phyloP scores from a whole-genome alignment of 2,797 vertebrate genomes.

The Myoxocephalus aenaeus region DNA sequence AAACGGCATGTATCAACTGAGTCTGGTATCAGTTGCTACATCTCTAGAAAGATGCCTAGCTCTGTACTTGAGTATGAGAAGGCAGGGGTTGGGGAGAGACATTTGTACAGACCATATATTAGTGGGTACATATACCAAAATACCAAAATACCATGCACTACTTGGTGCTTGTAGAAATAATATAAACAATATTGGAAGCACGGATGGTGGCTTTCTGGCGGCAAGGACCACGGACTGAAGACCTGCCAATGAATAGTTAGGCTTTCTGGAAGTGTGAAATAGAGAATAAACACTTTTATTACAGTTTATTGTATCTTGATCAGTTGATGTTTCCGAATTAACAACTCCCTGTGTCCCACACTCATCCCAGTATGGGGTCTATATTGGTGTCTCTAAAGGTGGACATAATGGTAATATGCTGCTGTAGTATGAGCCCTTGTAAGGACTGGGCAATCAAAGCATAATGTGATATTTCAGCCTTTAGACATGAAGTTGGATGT shows the following conservation, averaged over 20 bases:
- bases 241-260: slow-evolving; percentile 7
- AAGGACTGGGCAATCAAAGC: slow-evolving; percentile 11
- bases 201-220: background rate
- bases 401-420: slow-evolving; percentile 21
- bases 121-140: slow-evolving; percentile 31
- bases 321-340: slow-evolving; percentile 15
- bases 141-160: background rate
- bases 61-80: background rate
- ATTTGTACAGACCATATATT: background rate
- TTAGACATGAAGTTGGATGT: slow-evolving; percentile 26
- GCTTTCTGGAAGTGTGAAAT: slow-evolving; percentile 24
- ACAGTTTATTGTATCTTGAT: background rate
- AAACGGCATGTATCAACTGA: background rate
- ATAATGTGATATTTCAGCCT: slow-evolving; percentile 5
- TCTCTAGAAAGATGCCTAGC: background rate
- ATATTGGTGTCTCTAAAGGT: slow-evolving; percentile 7
- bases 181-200: background rate
- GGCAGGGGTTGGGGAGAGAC: background rate
- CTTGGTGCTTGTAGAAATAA: slow-evolving; percentile 14
- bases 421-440: slow-evolving; percentile 15
- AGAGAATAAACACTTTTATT: background rate
- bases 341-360: background rate
- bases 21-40: background rate
- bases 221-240: background rate
- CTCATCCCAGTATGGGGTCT: background rate